phyloP scores from a whole-genome alignment of 2,113 vertebrate genomes.

The Hystrix brachyura region DNA sequence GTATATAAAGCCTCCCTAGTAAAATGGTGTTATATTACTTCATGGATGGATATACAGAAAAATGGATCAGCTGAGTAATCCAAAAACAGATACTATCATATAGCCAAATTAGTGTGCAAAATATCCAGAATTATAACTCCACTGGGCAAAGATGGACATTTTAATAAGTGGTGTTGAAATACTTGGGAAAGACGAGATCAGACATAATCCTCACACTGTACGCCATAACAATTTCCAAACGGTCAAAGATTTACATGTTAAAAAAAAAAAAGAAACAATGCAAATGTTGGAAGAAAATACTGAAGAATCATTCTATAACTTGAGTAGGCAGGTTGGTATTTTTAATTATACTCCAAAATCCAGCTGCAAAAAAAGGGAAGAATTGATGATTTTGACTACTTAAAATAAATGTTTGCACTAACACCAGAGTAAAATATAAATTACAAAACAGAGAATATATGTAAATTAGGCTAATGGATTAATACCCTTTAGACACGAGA shows the following conservation, averaged over 20 bases:
- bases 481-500: conserved; percentile 13
- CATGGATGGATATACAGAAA: background rate
- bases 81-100: background rate
- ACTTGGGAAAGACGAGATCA: conserved; percentile 1
- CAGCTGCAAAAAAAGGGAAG: background rate
- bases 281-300: background rate
- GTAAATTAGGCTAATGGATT: conserved; percentile 24
- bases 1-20: background rate
- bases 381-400: background rate
- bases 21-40: background rate
- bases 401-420: conserved; percentile 6
- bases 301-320: background rate
- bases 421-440: conserved; percentile 29
- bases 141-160: background rate
- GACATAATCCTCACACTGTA: background rate
- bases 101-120: background rate
- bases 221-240: background rate
- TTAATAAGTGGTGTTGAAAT: background rate
- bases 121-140: background rate
- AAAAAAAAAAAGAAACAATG: background rate
- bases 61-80: background rate
- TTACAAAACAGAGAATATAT: background rate
- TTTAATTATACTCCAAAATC: background rate
- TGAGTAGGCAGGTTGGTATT: background rate
- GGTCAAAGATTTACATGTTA: background rate